phyloP scores from a whole-genome alignment of 2,888 invertebrate species.

The Heliconius charithonia region DNA sequence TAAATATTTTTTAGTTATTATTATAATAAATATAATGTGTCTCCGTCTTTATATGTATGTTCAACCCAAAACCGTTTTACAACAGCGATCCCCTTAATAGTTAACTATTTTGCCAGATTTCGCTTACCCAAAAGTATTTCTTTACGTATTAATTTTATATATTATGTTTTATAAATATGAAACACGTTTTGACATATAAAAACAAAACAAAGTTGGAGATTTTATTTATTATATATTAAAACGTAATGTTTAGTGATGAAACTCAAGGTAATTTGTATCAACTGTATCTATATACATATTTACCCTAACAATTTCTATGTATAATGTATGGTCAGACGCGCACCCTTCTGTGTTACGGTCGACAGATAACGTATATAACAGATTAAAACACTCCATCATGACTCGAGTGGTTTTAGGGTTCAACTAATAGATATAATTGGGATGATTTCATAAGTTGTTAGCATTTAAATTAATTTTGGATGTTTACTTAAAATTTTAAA shows the following conservation, averaged over 20 bases:
- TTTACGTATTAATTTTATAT: too few relatives aligned
- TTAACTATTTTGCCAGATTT: too few relatives aligned
- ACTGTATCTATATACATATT: neutral
- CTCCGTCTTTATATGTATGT: too few relatives aligned
- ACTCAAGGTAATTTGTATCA: neutral
- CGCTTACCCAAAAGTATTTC: too few relatives aligned
- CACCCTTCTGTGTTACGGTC: constrained; percentile 19
- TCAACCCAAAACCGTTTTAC: neutral
- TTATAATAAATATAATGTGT: too few relatives aligned
- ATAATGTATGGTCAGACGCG: constrained; percentile 16
- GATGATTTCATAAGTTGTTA: neutral
- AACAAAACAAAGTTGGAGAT: neutral
- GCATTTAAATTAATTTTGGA: neutral
- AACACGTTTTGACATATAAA: neutral
- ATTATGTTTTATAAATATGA: neutral
- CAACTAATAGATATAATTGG: constrained; percentile 1
- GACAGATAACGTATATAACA: constrained; percentile 18
- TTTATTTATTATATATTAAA: neutral
- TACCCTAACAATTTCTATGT: neutral
- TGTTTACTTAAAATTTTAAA: neutral
- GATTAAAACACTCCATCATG: constrained; percentile 22
- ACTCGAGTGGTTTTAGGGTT: constrained; percentile 19
- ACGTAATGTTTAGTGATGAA: neutral
- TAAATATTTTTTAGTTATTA: too few relatives aligned
- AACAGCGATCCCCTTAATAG: neutral